These are phyloP conservation scores for Drosophila cardini DNA, from an alignment of 1,140 invertebrate species.

Conservation along the genomic window DNA sequence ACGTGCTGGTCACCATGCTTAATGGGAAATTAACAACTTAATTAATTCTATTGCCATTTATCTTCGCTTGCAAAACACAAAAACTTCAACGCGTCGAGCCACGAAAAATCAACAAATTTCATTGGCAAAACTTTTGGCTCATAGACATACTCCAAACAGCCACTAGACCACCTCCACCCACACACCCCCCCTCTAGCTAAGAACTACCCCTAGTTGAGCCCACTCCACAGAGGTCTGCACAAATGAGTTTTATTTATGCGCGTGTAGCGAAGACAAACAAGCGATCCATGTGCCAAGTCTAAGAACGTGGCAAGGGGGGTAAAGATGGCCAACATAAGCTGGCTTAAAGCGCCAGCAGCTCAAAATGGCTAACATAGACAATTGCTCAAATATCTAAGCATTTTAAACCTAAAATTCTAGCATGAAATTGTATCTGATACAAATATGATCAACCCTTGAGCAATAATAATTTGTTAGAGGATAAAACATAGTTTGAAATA, in stretches of 20 bases:
- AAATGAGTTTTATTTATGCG: slow-evolving; percentile 79
- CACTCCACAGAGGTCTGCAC: slow-evolving; percentile 10
- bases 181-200: background rate
- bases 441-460: too few species aligned
- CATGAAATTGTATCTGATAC: too few species aligned
- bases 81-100: slow-evolving; percentile 55
- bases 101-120: slow-evolving; percentile 74
- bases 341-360: slow-evolving; percentile 28
- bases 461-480: too few species aligned
- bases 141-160: slow-evolving; percentile 15
- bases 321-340: background rate
- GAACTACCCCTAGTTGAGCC: background rate
- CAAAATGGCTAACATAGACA: background rate
- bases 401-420: background rate
- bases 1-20: slow-evolving; percentile 65
- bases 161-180: background rate
- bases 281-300: slow-evolving; percentile 16
- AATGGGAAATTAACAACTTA: slow-evolving; percentile 84
- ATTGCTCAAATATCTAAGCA: background rate
- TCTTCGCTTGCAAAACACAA: slow-evolving; percentile 58
- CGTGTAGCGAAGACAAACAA: slow-evolving; percentile 68
- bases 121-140: slow-evolving; percentile 69
- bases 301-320: background rate
- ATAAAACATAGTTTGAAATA: too few species aligned
- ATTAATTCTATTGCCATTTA: slow-evolving; percentile 82